phyloP scores from a whole-genome alignment of 2,888 invertebrate genomes.

The Baronia brevicornis region DNA sequence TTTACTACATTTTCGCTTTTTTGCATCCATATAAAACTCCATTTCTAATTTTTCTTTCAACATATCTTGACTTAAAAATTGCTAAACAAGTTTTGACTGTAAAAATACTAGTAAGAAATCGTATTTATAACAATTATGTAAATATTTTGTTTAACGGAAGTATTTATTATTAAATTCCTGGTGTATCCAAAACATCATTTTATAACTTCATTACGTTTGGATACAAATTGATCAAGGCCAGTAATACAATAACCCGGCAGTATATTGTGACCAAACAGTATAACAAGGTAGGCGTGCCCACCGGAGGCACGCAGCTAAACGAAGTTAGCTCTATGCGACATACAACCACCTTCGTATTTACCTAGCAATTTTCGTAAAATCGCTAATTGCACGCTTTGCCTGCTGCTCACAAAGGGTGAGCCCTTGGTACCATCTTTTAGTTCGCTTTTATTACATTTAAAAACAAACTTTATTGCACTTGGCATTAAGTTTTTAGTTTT shows the following conservation, averaged over 20 bases:
- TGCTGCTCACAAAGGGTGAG: conserved; percentile 57
- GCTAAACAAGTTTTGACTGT: too few relatives aligned
- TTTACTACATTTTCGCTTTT: too few relatives aligned
- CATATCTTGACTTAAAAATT: too few relatives aligned
- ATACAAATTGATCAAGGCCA: too few relatives aligned
- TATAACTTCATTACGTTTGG: too few relatives aligned
- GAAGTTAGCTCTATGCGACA: conserved; percentile 32
- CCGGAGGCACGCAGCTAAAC: conserved; percentile 28
- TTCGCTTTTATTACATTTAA: conserved; percentile 17
- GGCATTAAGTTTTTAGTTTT: conserved; percentile 22
- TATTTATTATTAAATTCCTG: too few relatives aligned
- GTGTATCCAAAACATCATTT: too few relatives aligned
- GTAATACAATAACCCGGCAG: conserved; percentile 7
- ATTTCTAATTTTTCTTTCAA: too few relatives aligned
- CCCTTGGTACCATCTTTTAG: conserved; percentile 32
- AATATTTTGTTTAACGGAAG: too few relatives aligned
- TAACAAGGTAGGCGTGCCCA: conserved; percentile 14
- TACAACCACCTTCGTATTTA: conserved; percentile 44
- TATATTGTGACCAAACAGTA: conserved; percentile 6
- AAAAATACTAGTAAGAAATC: too few relatives aligned
- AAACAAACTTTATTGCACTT: conserved; percentile 23
- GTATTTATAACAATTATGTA: too few relatives aligned
- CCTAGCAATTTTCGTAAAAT: conserved; percentile 69
- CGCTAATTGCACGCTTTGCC: conserved; percentile 68
- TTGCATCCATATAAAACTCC: too few relatives aligned